Conservation (phyloP, 2,113 vertebrate species). For the Clarias macrocephalus region DNA sequence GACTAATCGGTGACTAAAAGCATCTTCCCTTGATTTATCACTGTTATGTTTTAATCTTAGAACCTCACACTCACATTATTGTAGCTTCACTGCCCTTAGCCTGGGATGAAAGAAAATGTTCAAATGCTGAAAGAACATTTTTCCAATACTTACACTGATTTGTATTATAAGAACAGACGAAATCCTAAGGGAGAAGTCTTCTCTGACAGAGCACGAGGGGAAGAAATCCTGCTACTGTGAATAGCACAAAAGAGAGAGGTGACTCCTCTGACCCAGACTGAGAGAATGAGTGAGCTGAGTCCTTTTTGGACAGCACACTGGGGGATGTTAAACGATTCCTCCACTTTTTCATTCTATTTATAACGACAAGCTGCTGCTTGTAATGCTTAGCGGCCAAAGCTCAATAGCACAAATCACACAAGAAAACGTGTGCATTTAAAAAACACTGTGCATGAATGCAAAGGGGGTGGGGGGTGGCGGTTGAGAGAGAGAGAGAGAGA, state of each 20-base stretch:
- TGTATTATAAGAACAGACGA: constrained; percentile 2
- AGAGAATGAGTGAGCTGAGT: constrained; percentile 26
- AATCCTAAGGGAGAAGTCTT: constrained; percentile 13
- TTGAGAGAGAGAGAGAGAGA: constrained; percentile 28
- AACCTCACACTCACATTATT: constrained; percentile 8
- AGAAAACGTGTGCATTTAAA: constrained; percentile 60
- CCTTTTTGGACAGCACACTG: constrained; percentile 11
- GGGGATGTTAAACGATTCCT: constrained; percentile 57
- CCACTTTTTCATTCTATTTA: constrained; percentile 51
- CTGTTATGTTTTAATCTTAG: neutral
- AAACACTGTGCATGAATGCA: constrained; percentile 47
- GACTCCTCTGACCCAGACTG: constrained; percentile 60
- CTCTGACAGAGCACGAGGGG: neutral
- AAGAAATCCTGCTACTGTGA: constrained; percentile 23
- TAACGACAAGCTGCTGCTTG: constrained; percentile 47
- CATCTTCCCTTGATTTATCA: constrained; percentile 14
- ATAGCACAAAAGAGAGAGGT: constrained; percentile 57
- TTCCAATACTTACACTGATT: constrained; percentile 28
- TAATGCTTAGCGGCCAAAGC: constrained; percentile 49
- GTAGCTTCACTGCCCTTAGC: constrained; percentile 12
- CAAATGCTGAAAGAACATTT: constrained; percentile 18
- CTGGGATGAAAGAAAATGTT: constrained; percentile 9
- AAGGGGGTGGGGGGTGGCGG: neutral
- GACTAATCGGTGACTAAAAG: constrained; percentile 21
- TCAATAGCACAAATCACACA: constrained; percentile 58